Percentiles rank a stretch among this genome's conserved stretches.
phyloP scores from a whole-genome alignment of 2,797 vertebrate species.

The Gephyroberyx darwinii region DNA sequence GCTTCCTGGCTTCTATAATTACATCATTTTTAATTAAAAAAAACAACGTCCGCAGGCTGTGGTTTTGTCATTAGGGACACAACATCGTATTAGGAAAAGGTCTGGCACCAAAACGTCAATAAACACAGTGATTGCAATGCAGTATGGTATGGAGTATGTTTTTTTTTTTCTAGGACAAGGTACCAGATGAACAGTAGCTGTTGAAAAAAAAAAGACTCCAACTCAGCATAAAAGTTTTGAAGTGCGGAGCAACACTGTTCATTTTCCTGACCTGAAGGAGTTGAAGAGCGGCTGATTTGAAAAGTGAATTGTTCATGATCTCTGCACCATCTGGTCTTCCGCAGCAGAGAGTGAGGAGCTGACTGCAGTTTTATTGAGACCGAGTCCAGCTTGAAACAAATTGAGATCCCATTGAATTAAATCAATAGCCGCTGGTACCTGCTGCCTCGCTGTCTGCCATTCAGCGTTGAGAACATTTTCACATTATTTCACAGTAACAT shows the following conservation, averaged over 20 bases:
- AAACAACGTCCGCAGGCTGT: neutral
- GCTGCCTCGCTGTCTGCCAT: neutral
- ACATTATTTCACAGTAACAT: no score
- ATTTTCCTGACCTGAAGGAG: conserved; percentile 21
- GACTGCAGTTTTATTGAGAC: conserved; percentile 29
- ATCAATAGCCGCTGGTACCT: neutral
- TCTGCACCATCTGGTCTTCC: conserved; percentile 53
- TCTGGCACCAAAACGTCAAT: no score
- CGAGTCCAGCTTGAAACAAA: conserved; percentile 16
- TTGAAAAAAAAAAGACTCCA: neutral
- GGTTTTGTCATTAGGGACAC: neutral
- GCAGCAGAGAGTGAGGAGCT: conserved; percentile 26
- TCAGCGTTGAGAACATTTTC: neutral
- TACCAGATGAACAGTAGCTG: conserved; percentile 7
- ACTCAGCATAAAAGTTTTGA: conserved; percentile 49
- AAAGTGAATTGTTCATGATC: conserved; percentile 54
- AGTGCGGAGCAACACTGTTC: neutral
- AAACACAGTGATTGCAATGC: no score
- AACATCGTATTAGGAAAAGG: no score
- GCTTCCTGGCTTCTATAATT: neutral
- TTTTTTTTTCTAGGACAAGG: neutral
- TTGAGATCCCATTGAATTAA: conserved; percentile 26
- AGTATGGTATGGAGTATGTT: no score
- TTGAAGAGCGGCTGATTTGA: conserved; percentile 28
- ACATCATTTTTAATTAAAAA: neutral